Conservation (phyloP, 2,797 vertebrate genomes). For the Octomys mimax region DNA sequence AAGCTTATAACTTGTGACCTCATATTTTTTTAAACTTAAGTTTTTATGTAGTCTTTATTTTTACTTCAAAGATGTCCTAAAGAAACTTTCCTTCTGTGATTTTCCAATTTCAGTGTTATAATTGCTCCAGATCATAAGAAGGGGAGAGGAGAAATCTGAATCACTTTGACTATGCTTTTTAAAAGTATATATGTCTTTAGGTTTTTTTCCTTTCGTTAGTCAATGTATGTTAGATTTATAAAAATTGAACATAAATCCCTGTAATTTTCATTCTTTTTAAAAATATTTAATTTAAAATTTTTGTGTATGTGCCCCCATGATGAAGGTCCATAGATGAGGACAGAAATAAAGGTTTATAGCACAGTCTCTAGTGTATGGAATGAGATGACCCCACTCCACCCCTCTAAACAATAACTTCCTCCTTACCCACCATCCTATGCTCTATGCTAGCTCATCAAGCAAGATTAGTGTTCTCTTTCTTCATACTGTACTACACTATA, state of each 20-base stretch:
- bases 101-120: not conserved
- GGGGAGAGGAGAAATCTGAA: not conserved
- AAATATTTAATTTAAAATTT: too few species aligned
- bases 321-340: constrained; percentile 60
- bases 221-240: not conserved
- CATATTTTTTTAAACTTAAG: not conserved
- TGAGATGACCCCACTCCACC: not conserved
- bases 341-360: constrained; percentile 7
- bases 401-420: not conserved
- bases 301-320: constrained; percentile 82
- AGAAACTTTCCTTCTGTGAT: constrained; percentile 22
- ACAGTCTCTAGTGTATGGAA: not conserved
- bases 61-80: not conserved
- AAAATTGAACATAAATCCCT: not conserved
- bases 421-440: not conserved
- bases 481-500: not conserved
- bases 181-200: not conserved
- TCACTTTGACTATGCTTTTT: not conserved
- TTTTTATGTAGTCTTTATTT: constrained; percentile 42
- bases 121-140: not conserved
- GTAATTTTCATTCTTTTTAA: not conserved
- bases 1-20: constrained; percentile 37
- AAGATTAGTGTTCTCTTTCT: not conserved
- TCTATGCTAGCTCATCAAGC: not conserved
- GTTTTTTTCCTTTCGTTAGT: not conserved